A percentile compares a stretch with the other conserved stretches of the same genome.
Conservation (phyloP, 2,113 vertebrate genomes). For the Picathartes gymnocephalus region DNA sequence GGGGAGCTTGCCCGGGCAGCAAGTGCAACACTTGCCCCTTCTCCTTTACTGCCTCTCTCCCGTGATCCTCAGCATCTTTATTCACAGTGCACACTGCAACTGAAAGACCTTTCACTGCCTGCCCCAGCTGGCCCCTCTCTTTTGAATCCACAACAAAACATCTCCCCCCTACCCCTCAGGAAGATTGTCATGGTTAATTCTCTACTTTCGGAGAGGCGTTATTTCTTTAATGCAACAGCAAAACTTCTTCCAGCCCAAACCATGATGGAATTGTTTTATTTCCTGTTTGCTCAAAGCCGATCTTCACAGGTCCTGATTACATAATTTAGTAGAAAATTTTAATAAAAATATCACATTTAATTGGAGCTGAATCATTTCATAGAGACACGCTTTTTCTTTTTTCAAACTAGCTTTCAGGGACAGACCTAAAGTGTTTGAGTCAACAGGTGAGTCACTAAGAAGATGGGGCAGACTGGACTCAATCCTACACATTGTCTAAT, state of each 20-base stretch:
- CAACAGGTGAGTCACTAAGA: neutral
- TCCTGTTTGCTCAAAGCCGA: neutral
- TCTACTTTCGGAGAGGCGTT: neutral
- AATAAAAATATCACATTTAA: neutral
- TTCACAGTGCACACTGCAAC: neutral
- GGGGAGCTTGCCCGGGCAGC: neutral
- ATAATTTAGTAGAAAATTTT: neutral
- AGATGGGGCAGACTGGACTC: neutral
- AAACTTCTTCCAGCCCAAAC: neutral
- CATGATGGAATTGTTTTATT: neutral
- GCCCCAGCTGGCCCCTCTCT: neutral
- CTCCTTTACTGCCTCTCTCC: neutral
- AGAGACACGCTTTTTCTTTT: neutral
- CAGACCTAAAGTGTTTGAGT: neutral
- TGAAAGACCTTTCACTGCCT: neutral
- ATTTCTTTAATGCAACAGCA: neutral
- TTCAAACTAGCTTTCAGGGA: neutral
- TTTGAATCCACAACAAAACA: neutral
- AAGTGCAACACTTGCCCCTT: rapidly evolving
- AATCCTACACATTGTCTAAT: neutral
- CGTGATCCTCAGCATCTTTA: neutral
- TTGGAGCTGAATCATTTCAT: neutral
- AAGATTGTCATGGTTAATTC: neutral
- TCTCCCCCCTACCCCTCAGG: neutral
- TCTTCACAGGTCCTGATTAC: neutral